Percentiles rank a stretch among this genome's conserved stretches.
Conservation (phyloP, 2,888 invertebrate genomes). For the Seira ritae region DNA sequence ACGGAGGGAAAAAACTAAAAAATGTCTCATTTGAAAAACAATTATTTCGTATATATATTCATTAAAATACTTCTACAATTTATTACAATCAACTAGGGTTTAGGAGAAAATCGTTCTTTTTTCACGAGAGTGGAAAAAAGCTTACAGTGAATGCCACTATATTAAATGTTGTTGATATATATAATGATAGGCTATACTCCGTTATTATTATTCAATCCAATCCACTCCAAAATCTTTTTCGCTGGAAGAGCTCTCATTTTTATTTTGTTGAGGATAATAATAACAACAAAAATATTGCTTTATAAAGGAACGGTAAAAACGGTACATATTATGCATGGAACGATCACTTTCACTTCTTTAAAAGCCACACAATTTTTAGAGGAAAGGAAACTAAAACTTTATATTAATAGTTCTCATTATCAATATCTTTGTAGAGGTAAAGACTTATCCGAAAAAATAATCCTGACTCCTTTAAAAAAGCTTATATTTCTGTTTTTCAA, state of each 20-base stretch:
- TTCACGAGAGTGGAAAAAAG: background rate
- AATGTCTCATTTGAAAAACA: conserved; percentile 3
- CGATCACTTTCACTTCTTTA: background rate
- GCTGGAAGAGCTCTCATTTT: background rate
- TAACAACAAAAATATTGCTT: background rate
- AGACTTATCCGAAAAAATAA: conserved; percentile 58
- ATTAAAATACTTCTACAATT: conserved; percentile 14
- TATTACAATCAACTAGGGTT: conserved; percentile 19
- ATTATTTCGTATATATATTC: background rate
- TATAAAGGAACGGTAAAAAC: background rate
- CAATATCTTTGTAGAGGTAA: conserved; percentile 55
- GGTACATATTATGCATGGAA: conserved; percentile 25
- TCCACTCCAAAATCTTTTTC: background rate
- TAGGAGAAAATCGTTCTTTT: conserved; percentile 23
- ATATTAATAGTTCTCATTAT: conserved; percentile 60
- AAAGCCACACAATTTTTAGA: no score
- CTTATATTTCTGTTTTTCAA: background rate
- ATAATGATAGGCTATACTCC: no score
- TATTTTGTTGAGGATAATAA: background rate
- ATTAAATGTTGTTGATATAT: no score
- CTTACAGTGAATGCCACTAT: background rate
- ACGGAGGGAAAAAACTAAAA: background rate
- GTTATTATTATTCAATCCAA: no score
- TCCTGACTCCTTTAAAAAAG: background rate
- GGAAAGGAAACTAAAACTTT: conserved; percentile 31